Evolutionary conservation across 2,888 invertebrate species (phyloP).

Genomic region (Synanthedon myopaeformis): DNA sequence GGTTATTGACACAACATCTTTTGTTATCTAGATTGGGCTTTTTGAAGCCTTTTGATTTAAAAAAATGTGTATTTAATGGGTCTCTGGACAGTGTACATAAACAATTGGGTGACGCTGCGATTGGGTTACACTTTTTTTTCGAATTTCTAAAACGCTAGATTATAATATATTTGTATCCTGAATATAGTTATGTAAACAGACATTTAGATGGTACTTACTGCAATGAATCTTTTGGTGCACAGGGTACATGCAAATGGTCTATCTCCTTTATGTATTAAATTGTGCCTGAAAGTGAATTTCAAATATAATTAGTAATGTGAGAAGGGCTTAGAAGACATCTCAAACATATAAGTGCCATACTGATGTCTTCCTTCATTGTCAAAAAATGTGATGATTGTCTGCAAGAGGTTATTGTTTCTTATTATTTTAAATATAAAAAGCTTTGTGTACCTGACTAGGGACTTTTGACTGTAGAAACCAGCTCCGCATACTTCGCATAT

Average conservation of each 20-base stretch:
- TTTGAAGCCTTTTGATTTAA: no score
- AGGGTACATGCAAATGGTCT: slow-evolving; percentile 56
- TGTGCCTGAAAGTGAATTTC: slow-evolving; percentile 44
- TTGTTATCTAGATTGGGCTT: no score
- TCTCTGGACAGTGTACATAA: no score
- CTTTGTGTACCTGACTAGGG: slow-evolving; percentile 46
- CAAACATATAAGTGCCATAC: neutral
- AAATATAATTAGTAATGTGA: neutral
- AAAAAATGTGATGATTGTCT: neutral
- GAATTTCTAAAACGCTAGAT: no score
- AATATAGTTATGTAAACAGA: no score
- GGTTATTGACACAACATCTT: no score
- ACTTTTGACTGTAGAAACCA: slow-evolving; percentile 61
- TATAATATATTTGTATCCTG: no score
- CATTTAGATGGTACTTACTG: slow-evolving; percentile 36
- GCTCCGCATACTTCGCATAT: slow-evolving; percentile 66
- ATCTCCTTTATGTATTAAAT: slow-evolving; percentile 63
- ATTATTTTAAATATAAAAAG: no score
- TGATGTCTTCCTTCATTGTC: neutral
- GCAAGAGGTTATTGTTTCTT: neutral
- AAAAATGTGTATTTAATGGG: no score
- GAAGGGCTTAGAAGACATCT: no score
- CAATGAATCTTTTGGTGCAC: slow-evolving; percentile 60
- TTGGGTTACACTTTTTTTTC: no score
- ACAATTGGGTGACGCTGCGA: no score